Evolutionary conservation across 2,888 invertebrate species (phyloP), one percentile per base, ranked within the genome.

Genomic region (Steinernema scapterisci): DNA sequence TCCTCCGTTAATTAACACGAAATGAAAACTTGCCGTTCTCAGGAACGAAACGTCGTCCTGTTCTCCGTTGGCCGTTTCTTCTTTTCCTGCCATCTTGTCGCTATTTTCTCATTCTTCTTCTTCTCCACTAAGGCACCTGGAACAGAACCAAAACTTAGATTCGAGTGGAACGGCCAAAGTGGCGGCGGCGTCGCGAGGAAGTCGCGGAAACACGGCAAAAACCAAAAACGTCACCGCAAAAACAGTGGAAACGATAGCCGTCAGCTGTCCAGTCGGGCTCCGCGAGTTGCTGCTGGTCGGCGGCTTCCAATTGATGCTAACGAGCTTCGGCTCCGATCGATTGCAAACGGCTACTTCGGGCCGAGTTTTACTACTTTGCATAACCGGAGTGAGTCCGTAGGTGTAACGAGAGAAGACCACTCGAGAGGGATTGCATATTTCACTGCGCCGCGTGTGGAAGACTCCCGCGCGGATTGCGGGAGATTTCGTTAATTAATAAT

Each of bases 41-140:
- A 97, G 92, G 91, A 97, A 97, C 89, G 97, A 97, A 90, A 97
- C 95, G 92, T 97, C 97, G 92, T 97, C 97, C 91, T 97, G 97
- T 91, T 97, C 97, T 88, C 96, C 95, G 84, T 95, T 94, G 88
- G 94, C 95, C 46, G 87, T 85, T 78, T 89, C 89, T 70, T 88
- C 88, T 56, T 88, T 84, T 79, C 89, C 89, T 78, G 88, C 87
- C 89, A 89, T 89, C 48, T 19, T 80, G 13, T 13, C 44, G 25
- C 21, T 72, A 72, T 72, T 43, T 72, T 51, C 48, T 16, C 71
- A 71, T 63, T 13, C 7, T 48, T 19, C 38, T 38, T 38, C 38
- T 38, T 38, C 38, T 19, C n/a, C 13, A 13, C 63, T 63, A 63
- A 63, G 63, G 63, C 63, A 63, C 63, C 63, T 63, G 63, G 19